Evolutionary conservation across 2,797 vertebrate genomes (phyloP), one percentile per base, ranked within the genome.

Genomic region (Melanotaenia maccullochi): DNA sequence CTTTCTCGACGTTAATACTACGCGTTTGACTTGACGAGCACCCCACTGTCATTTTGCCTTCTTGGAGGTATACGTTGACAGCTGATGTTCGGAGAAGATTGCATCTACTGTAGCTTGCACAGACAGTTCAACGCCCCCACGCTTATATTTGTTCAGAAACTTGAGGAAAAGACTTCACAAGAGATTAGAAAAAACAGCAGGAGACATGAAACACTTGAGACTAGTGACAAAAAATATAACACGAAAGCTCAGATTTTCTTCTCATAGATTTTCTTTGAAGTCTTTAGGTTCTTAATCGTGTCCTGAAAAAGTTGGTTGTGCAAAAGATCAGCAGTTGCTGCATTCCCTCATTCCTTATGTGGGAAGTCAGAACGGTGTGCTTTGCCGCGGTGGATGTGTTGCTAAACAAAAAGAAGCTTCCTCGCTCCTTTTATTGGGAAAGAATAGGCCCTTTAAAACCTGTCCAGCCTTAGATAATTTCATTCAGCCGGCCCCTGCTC

Each of bases 401-500:
- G 72, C 71, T 65, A 80, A 88, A 91, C 85, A 92, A 89, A 92
- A 89, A 89, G 87, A 91, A 88, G 89, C 89, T 82, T 88, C 87
- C 86, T 80, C 73, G 18, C 81, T 81, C 92, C 93, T 94, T 93
- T 95, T 94, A 90, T 83, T 58, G 57, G 67, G 72, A 91, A 94
- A 96, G 96, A 97, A 97, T 87, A 51, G 94, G 93, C 94, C 96
- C 96, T 97, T 97, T 98, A 96, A 95, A 96, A 97, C 96, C 96
- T 97, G 97, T 96, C 97, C 96, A 97, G 96, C 97, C 96, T 96
- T 95, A 97, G 97, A 97, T 97, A 97, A 97, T 97, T 97, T 97
- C 96, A 97, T 98, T 98, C 97, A 97, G 95, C 93, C 93, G 93
- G 96, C 95, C 84, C 82, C 89, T 84, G 79, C 86, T 77, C 78